Percentiles rank a stretch among this genome's conserved stretches.
Evolutionary conservation across 2,888 invertebrate species (phyloP).

Genomic region (Hydrotaea cyrtoneurina): DNA sequence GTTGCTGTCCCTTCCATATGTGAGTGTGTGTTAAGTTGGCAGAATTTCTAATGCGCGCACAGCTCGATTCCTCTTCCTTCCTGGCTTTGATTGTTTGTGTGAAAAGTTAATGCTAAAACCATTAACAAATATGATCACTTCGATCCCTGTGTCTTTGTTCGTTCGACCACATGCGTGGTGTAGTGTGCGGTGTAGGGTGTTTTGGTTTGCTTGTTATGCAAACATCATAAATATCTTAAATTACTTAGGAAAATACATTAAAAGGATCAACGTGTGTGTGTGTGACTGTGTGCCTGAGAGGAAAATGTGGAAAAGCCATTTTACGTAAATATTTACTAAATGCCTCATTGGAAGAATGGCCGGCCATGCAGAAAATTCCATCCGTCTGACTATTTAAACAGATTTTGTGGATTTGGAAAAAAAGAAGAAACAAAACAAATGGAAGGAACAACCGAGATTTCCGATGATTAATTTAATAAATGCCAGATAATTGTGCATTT

Average conservation of each 20-base stretch:
- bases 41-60: constrained; percentile 21
- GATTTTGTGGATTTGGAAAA: constrained; percentile 45
- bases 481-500: neutral
- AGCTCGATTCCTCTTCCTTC: neutral
- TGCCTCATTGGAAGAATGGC: constrained; percentile 29
- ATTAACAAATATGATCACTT: constrained; percentile 69
- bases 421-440: neutral
- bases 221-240: constrained; percentile 67
- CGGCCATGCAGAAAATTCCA: constrained; percentile 60
- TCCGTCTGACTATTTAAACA: constrained; percentile 52
- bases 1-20: constrained; percentile 35
- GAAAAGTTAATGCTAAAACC: constrained; percentile 75
- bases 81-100: constrained; percentile 62
- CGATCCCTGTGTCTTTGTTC: constrained; percentile 42
- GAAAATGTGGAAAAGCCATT: constrained; percentile 61
- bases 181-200: constrained; percentile 15
- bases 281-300: too few relatives aligned
- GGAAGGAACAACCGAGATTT: constrained; percentile 31
- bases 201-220: constrained; percentile 57
- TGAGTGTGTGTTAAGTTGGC: constrained; percentile 18
- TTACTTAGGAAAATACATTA: constrained; percentile 65
- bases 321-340: constrained; percentile 59
- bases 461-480: constrained; percentile 45
- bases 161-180: neutral
- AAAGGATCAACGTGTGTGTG: constrained; percentile 51